Evolutionary conservation across 2,888 invertebrate genomes (phyloP).

Genomic region (Acrocera orbiculus): DNA sequence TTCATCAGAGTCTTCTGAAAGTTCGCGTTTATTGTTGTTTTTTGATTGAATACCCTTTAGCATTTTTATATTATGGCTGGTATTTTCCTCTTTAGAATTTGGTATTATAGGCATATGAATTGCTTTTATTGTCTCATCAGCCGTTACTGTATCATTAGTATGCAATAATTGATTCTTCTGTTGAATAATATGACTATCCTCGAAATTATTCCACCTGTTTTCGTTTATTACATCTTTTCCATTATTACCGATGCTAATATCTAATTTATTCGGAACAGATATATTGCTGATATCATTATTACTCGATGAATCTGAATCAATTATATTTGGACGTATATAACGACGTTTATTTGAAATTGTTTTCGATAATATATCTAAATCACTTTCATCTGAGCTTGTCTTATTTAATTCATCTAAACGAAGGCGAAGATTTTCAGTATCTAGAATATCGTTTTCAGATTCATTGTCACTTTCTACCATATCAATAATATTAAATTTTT

Average conservation of each 20-base stretch:
- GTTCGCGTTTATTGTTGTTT: conserved; percentile 6
- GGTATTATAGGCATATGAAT: background rate
- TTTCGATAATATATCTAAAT: conserved; percentile 13
- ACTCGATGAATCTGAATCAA: conserved; percentile 24
- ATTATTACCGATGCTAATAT: background rate
- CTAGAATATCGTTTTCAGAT: conserved; percentile 19
- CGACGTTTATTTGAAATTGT: conserved; percentile 10
- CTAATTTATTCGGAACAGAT: background rate
- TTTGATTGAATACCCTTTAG: too few species aligned
- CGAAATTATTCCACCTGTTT: background rate
- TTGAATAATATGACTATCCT: too few species aligned
- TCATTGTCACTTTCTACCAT: conserved; percentile 12
- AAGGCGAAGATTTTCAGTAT: conserved; percentile 27
- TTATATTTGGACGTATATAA: conserved; percentile 23
- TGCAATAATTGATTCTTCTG: too few species aligned
- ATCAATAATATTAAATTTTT: conserved; percentile 8
- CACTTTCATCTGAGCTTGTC: conserved; percentile 14
- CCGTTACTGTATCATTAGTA: too few species aligned
- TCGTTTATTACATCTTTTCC: too few species aligned
- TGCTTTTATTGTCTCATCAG: too few species aligned
- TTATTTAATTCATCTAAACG: conserved; percentile 23
- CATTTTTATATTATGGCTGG: too few species aligned
- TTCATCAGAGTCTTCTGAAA: conserved; percentile 2
- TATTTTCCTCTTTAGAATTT: background rate
- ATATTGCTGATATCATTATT: background rate